These are phyloP conservation scores for Tuberolachnus salignus DNA, from an alignment of 2,888 invertebrate genomes.

Conservation along the genomic window DNA sequence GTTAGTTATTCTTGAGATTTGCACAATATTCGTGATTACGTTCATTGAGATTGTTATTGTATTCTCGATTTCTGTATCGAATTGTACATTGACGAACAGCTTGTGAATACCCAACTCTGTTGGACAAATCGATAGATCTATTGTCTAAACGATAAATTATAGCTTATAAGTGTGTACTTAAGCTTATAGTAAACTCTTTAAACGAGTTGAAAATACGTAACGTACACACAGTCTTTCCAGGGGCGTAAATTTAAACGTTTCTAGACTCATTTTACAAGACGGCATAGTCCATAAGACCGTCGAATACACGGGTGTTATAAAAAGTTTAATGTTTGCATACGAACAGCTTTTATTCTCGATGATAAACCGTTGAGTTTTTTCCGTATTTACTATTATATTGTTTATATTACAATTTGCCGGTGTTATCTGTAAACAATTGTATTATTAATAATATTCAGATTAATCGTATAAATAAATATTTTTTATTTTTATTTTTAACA, in stretches of 20 bases:
- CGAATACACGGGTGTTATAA: neutral
- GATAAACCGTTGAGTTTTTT: slow-evolving; percentile 6
- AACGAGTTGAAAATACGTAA: neutral
- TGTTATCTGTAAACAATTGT: slow-evolving; percentile 4
- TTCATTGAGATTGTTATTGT: slow-evolving; percentile 33
- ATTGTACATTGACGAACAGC: slow-evolving; percentile 5
- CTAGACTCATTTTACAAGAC: slow-evolving; percentile 7
- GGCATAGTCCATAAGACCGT: slow-evolving; percentile 2
- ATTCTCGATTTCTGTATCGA: neutral
- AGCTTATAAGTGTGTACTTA: no score
- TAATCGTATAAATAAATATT: no score
- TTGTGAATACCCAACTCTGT: slow-evolving; percentile 34
- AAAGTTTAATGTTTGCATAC: slow-evolving; percentile 25
- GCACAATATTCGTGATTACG: slow-evolving; percentile 5
- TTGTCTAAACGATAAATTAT: slow-evolving; percentile 11
- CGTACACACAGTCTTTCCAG: slow-evolving; percentile 26
- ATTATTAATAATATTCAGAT: neutral
- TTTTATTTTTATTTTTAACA: no score
- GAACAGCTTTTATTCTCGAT: slow-evolving; percentile 30
- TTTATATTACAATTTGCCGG: slow-evolving; percentile 21
- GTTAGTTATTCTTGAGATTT: slow-evolving; percentile 31
- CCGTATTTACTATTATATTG: slow-evolving; percentile 20
- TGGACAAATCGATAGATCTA: slow-evolving; percentile 26
- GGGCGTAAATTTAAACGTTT: slow-evolving; percentile 38
- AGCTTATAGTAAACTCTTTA: no score